These are phyloP conservation scores for Carassius auratus DNA, from an alignment of 2,113 vertebrate species.

Conservation along the genomic window DNA sequence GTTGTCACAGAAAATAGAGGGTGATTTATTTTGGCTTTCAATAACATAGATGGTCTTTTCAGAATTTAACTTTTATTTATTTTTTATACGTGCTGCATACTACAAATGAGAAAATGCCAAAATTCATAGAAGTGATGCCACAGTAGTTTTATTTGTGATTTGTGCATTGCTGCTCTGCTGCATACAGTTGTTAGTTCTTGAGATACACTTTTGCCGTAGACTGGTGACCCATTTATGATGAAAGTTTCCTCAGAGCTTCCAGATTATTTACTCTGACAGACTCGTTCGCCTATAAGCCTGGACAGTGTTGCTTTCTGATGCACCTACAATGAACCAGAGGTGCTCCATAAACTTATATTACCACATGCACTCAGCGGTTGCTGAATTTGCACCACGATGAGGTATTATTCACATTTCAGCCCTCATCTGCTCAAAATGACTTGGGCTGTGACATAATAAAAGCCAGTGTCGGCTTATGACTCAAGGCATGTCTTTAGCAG, in stretches of 20 bases:
- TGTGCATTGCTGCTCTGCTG: neutral
- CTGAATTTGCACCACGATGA: neutral
- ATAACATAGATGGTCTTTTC: neutral
- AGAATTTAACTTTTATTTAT: neutral
- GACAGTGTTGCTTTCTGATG: conserved; percentile 25
- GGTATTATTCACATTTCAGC: conserved; percentile 3
- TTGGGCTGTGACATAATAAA: conserved; percentile 13
- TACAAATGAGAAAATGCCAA: no score
- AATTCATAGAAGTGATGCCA: no score
- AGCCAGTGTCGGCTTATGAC: neutral
- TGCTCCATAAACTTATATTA: conserved; percentile 47
- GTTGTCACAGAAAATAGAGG: neutral
- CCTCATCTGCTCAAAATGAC: conserved; percentile 7
- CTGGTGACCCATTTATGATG: conserved; percentile 55
- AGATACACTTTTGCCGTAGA: conserved; percentile 37
- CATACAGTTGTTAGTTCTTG: neutral
- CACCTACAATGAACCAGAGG: neutral
- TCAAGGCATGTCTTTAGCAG: neutral
- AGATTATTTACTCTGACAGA: conserved; percentile 57
- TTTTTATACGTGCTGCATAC: neutral
- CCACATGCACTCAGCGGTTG: neutral
- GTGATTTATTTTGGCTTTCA: neutral
- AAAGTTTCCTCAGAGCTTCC: conserved; percentile 47
- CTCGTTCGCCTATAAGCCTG: conserved; percentile 38
- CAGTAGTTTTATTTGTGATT: neutral